Conservation (phyloP, 1,140 invertebrate genomes). For the Solenopsis invicta region DNA sequence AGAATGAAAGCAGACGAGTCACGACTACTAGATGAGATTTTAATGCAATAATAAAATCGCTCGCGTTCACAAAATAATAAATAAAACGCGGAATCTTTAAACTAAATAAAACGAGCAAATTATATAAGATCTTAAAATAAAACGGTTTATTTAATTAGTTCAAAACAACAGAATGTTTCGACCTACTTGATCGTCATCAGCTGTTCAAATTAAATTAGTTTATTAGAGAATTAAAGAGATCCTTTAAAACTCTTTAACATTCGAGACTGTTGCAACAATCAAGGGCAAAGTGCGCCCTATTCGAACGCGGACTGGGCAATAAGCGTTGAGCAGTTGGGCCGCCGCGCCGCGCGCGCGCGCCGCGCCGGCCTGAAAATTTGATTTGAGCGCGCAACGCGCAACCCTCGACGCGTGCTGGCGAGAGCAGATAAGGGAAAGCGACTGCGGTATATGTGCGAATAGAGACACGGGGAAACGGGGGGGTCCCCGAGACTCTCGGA, state of each 20-base stretch:
- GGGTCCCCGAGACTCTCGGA: conserved; percentile 55
- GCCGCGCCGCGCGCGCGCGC: too few species aligned
- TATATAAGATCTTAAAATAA: too few species aligned
- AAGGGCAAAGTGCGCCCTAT: neutral
- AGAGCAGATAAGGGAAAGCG: conserved; percentile 46
- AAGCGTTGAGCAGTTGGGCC: conserved; percentile 13
- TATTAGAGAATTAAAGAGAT: too few species aligned
- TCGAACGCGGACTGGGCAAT: neutral
- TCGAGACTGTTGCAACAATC: neutral
- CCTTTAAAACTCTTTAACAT: neutral
- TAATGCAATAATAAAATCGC: neutral
- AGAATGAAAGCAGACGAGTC: too few species aligned
- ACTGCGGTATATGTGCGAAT: conserved; percentile 50
- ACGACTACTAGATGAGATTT: neutral
- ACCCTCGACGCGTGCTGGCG: conserved; percentile 41
- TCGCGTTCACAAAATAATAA: too few species aligned
- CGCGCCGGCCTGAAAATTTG: conserved; percentile 46
- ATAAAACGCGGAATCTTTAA: too few species aligned
- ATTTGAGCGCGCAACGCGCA: conserved; percentile 29
- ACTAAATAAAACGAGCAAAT: too few species aligned
- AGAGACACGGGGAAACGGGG: conserved; percentile 16
- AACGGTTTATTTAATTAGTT: too few species aligned
- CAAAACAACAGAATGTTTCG: too few species aligned
- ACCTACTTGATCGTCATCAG: too few species aligned
- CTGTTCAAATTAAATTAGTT: too few species aligned